Conservation (phyloP, 2,113 vertebrate species). For the Laterallus jamaicensis region DNA sequence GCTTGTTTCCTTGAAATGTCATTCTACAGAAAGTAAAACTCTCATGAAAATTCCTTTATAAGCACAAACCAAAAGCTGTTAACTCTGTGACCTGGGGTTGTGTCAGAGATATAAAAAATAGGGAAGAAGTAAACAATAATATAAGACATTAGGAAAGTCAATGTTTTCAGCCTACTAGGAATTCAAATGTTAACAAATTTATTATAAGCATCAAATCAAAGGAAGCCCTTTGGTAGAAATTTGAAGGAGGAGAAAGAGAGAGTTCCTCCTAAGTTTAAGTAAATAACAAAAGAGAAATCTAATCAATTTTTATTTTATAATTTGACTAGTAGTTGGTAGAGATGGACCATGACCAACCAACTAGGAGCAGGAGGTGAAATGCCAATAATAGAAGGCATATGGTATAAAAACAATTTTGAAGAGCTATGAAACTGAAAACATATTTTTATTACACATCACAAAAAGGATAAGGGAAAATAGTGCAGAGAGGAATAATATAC, state of each 20-base stretch:
- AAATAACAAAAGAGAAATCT: not conserved
- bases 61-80: not conserved
- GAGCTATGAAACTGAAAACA: not conserved
- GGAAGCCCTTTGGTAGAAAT: not conserved
- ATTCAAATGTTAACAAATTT: not conserved
- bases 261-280: not conserved
- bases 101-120: not conserved
- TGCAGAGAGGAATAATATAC: not conserved
- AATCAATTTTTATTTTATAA: not conserved
- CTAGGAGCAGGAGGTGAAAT: not conserved
- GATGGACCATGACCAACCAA: not conserved
- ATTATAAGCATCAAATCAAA: not conserved
- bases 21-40: not conserved
- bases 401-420: not conserved
- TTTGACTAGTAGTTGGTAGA: not conserved
- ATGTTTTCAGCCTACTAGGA: not conserved
- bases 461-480: not conserved
- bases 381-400: rapidly evolving
- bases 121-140: not conserved
- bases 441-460: not conserved
- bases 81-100: not conserved
- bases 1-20: not conserved
- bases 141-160: not conserved
- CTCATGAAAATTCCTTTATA: not conserved
- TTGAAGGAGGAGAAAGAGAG: not conserved